phyloP scores from a whole-genome alignment of 2,797 vertebrate genomes.

The Enteromius argenteus region DNA sequence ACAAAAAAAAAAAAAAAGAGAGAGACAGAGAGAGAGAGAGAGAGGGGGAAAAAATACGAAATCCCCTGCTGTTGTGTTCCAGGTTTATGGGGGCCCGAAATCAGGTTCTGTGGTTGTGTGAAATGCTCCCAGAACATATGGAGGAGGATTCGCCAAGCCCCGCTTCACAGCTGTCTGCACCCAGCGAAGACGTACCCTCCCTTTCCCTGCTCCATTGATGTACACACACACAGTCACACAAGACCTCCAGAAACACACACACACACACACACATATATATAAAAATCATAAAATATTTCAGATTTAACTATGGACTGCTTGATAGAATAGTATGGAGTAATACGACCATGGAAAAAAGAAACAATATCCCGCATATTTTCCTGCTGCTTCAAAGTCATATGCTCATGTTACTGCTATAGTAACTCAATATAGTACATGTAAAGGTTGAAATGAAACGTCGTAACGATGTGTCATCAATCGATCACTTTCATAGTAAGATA shows the following conservation, averaged over 20 bases:
- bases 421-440: background rate
- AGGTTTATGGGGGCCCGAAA: conserved; percentile 72
- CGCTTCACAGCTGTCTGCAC: conserved; percentile 83
- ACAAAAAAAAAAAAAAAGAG: background rate
- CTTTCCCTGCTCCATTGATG: conserved; percentile 60
- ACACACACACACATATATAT: conserved; percentile 18
- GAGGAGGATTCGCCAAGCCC: conserved; percentile 76
- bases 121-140: conserved; percentile 80
- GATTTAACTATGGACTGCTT: background rate
- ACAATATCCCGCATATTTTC: background rate
- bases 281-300: conserved; percentile 15
- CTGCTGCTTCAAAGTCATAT: background rate
- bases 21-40: background rate
- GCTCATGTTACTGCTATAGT: background rate
- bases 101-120: conserved; percentile 68
- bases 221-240: conserved; percentile 51
- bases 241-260: conserved; percentile 43
- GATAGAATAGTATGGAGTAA: background rate
- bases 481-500: conserved; percentile 9
- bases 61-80: conserved; percentile 65
- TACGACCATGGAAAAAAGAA: background rate
- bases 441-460: background rate
- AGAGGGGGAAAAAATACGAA: background rate
- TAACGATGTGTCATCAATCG: background rate
- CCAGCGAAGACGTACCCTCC: conserved; percentile 77